Conservation (phyloP, 1,140 invertebrate species). For the Hesperophylax magnus region DNA sequence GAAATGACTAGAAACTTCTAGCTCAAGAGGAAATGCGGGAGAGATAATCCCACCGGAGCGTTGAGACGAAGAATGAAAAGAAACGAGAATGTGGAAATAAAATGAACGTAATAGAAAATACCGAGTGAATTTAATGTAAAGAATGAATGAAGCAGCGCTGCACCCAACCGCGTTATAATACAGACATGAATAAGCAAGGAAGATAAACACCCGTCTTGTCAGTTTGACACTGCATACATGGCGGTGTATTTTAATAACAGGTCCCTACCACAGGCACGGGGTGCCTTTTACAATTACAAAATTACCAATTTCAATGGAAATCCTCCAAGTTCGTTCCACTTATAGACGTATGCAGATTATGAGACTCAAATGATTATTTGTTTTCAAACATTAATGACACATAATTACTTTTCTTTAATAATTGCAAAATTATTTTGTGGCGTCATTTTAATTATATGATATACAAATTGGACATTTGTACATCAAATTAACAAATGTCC, state of each 20-base stretch:
- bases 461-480: too few relatives aligned
- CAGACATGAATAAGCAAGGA: slow-evolving; percentile 4
- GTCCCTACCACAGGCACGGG: background rate
- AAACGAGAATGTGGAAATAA: slow-evolving; percentile 10
- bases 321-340: too few relatives aligned
- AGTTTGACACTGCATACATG: background rate
- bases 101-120: background rate
- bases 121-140: background rate
- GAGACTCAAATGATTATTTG: too few relatives aligned
- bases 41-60: slow-evolving; percentile 1
- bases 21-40: background rate
- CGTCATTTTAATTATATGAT: too few relatives aligned
- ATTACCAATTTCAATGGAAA: too few relatives aligned
- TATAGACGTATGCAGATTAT: too few relatives aligned
- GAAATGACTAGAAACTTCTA: too few relatives aligned
- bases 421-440: too few relatives aligned
- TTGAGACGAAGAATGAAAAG: slow-evolving; percentile 1
- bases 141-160: background rate
- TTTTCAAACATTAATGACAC: too few relatives aligned
- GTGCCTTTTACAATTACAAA: too few relatives aligned
- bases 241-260: background rate
- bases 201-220: background rate
- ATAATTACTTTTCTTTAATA: too few relatives aligned
- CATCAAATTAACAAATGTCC: too few relatives aligned
- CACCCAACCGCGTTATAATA: slow-evolving; percentile 1